Base-by-base conservation (phyloP, 2,113 vertebrate species). In the Pseudorhombus dupliciocellatus region DNA sequence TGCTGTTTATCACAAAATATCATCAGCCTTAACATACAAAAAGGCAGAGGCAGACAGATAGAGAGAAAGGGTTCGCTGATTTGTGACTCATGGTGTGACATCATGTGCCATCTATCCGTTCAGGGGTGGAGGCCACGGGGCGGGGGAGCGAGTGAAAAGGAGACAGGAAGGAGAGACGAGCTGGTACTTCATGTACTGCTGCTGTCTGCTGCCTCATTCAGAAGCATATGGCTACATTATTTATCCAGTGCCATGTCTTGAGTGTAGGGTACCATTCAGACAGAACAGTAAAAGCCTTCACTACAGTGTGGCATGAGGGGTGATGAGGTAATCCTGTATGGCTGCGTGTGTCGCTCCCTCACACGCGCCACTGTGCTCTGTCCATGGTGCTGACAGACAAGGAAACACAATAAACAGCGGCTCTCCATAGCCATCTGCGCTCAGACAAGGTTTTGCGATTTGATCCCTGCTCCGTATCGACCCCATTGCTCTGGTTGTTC, bases 241-340 rank as follows among this genome's bases (percentile, higher is more conserved):
- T 87, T 75, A 87, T 80, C 79, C 34, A 62, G 51, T 44, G 59
- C 31, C 56, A 51, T 51, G 54, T 79, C 66, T 66, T 9, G 1
- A 71, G 75, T 73, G 73, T 77, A 73, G 15, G 66, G 73, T 66
- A 76, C n/a, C 71, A 75, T 82, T 81, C 55, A 84, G 66, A 66
- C 34, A 73, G 72, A 84, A 80, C 77, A 85, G 68, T 74, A 64
- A 79, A 73, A 75, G 63, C 80, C 63, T 84, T 84, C 71, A 82
- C 57, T 54, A 31, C 7, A 11, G n/a, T 58, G 21, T 15, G 4
- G 52, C 7, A 28, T 18, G 2, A 74, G 25, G 18, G n/a, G 48
- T 25, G 40, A 51, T 71, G 57, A 55, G 55, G 60, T 48, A 50
- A 21, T 59, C n/a, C 25, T 44, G 20, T 60, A 14, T 30, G 44